Evolutionary conservation across 2,888 invertebrate genomes (phyloP).

Genomic region (Sinopyrophorus schimmeli): DNA sequence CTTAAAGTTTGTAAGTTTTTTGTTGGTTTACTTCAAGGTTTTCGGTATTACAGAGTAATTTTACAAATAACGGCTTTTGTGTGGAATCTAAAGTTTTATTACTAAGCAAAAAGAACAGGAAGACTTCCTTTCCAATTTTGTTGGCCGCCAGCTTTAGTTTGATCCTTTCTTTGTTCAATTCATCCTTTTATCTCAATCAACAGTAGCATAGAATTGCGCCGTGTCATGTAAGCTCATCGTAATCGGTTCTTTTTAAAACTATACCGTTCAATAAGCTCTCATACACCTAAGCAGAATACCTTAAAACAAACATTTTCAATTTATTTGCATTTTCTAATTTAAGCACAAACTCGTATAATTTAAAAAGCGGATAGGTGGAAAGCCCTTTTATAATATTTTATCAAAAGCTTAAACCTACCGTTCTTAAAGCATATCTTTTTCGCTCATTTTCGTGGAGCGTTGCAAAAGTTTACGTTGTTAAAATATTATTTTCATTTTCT

Average conservation of each 20-base stretch:
- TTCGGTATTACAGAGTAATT: slow-evolving; percentile 13
- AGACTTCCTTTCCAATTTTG: slow-evolving; percentile 23
- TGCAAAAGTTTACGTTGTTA: slow-evolving; percentile 13
- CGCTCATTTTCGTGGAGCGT: slow-evolving; percentile 4
- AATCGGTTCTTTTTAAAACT: slow-evolving; percentile 16
- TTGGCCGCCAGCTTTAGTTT: slow-evolving; percentile 20
- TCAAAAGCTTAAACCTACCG: no score
- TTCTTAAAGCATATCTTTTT: slow-evolving; percentile 7
- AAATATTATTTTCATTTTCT: slow-evolving; percentile 28
- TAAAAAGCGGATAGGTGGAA: no score
- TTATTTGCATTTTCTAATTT: no score
- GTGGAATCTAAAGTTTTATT: slow-evolving; percentile 16
- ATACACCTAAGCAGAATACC: slow-evolving; percentile 1
- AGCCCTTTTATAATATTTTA: no score
- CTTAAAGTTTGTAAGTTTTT: no score
- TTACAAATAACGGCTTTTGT: slow-evolving; percentile 17
- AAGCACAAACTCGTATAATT: no score
- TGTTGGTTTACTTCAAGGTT: no score
- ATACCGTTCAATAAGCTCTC: slow-evolving; percentile 1
- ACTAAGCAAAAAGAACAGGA: slow-evolving; percentile 25
- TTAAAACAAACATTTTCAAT: slow-evolving; percentile 2
- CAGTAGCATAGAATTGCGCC: slow-evolving; percentile 21
- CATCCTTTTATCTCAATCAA: slow-evolving; percentile 27
- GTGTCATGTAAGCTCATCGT: slow-evolving; percentile 24
- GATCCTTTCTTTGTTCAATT: slow-evolving; percentile 27